A percentile compares a stretch with the other conserved stretches of the same genome.
These are phyloP conservation scores for Uloborus diversus DNA, from an alignment of 1,140 invertebrate genomes.

Conservation along the genomic window DNA sequence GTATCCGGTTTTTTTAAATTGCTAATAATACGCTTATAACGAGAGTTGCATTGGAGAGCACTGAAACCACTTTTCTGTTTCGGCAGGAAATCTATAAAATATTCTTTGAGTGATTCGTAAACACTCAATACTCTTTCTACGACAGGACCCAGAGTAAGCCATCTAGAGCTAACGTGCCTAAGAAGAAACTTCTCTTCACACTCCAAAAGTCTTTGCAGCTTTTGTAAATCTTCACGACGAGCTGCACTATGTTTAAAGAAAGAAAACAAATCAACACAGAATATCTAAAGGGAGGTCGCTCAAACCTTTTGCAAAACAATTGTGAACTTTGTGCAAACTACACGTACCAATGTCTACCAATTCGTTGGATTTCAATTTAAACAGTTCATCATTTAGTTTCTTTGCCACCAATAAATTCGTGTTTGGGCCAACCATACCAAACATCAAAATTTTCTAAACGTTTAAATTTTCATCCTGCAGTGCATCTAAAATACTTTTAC, in stretches of 20 bases:
- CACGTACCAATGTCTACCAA: conserved; percentile 3
- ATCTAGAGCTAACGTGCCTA: neutral
- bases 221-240: neutral
- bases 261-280: neutral
- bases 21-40: neutral
- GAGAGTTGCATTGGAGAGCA: neutral
- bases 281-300: neutral
- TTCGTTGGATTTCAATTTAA: neutral
- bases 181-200: conserved; percentile 18
- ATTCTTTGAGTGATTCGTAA: neutral
- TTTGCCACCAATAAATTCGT: neutral
- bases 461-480: neutral
- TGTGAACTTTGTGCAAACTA: conserved; percentile 12
- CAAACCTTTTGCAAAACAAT: conserved; percentile 2
- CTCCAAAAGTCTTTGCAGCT: neutral
- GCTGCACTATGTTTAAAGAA: conserved; percentile 7
- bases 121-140: neutral
- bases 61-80: neutral
- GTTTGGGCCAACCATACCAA: conserved; percentile 6
- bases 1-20: neutral
- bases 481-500: neutral
- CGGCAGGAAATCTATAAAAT: conserved; percentile 3
- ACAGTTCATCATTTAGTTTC: neutral
- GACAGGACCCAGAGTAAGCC: conserved; percentile 12
- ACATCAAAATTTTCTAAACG: conserved; percentile 4